Evolutionary conservation across 2,888 invertebrate species (phyloP), one percentile per base, ranked within the genome.

Genomic region (Gonocerus acuteangulatus): DNA sequence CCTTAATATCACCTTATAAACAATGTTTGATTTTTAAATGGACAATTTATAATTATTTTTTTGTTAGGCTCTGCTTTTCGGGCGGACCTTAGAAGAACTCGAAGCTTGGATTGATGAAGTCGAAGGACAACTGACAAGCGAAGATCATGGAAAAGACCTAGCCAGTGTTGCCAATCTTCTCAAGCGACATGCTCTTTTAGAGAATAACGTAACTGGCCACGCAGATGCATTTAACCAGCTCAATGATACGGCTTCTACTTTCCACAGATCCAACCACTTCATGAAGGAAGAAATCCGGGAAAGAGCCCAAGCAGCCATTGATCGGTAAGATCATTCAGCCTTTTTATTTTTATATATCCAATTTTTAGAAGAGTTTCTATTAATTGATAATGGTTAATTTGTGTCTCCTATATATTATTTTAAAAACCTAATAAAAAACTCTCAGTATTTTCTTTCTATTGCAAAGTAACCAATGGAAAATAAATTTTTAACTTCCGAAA

Each of bases 81-180:
- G 87, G 67, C 82, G 95, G 4, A 89, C 88, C 1, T 76, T 96
- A 59, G 95, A 95, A 70, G 96, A 97, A 75, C 86, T 96, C 72
- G 89, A 91, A 69, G 79, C 83, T 13, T 97, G 96, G 95, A 85
- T 95, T 74, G 92, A 92, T 69, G 95, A 95, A 61, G 79, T 86
- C 0, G 92, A 93, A 74, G 78, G 79, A 15, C 88, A 89, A 68
- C 74, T 90, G 42, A 80, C 82, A 67, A 85, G 85, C 0, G 84
- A 83, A 68, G 88, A 89, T 72, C 84, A 84, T 68, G 96, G 95
- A 62, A 89, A 89, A 72, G 95, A 96, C 75, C 76, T 96, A 65
- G 83, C 88, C 0, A 86, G 91, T 1, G 93, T 92, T 0, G 86
- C 84, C 11, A 88, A 87, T 68, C 79, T 97, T 32, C 77, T 90